phyloP scores from a whole-genome alignment of 2,113 vertebrate species.

The Caranx ignobilis region DNA sequence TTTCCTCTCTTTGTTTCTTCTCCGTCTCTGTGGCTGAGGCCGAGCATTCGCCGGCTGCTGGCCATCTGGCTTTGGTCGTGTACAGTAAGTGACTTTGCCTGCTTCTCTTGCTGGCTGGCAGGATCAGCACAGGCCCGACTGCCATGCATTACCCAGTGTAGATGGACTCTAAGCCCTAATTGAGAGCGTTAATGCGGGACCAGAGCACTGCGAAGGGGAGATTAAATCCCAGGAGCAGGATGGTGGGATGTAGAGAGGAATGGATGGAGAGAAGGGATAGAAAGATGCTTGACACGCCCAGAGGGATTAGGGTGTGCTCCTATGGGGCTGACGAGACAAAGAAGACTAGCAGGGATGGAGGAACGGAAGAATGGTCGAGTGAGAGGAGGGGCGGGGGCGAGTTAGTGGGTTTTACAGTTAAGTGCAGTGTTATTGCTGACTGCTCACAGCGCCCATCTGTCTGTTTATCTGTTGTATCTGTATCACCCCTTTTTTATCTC shows the following conservation, averaged over 20 bases:
- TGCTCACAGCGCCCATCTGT: conserved; percentile 77
- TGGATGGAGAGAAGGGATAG: conserved; percentile 58
- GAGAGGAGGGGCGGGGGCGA: conserved; percentile 15
- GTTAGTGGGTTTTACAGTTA: conserved; percentile 69
- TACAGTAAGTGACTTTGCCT: conserved; percentile 77
- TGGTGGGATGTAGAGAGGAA: conserved; percentile 63
- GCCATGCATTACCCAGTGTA: conserved; percentile 73
- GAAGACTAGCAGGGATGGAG: conserved; percentile 59
- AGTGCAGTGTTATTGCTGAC: conserved; percentile 73
- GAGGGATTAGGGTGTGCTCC: conserved; percentile 73
- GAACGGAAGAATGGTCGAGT: conserved; percentile 31
- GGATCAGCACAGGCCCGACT: conserved; percentile 66
- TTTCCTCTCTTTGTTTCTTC: conserved; percentile 26
- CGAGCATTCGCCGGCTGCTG: conserved; percentile 59
- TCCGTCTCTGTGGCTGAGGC: conserved; percentile 36
- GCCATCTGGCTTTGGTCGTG: conserved; percentile 76
- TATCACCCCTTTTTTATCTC: conserved; percentile 68
- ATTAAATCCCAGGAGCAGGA: conserved; percentile 75
- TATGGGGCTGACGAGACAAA: conserved; percentile 66
- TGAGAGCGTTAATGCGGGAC: conserved; percentile 78
- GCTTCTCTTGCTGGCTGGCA: conserved; percentile 46
- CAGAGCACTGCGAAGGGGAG: conserved; percentile 52
- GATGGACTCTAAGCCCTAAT: conserved; percentile 80
- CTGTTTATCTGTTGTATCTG: conserved; percentile 68
- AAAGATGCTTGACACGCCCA: conserved; percentile 71